Percentiles rank a stretch among this genome's conserved stretches.
Conservation (phyloP, 1,140 invertebrate species). For the Chrysoperla carnea region DNA sequence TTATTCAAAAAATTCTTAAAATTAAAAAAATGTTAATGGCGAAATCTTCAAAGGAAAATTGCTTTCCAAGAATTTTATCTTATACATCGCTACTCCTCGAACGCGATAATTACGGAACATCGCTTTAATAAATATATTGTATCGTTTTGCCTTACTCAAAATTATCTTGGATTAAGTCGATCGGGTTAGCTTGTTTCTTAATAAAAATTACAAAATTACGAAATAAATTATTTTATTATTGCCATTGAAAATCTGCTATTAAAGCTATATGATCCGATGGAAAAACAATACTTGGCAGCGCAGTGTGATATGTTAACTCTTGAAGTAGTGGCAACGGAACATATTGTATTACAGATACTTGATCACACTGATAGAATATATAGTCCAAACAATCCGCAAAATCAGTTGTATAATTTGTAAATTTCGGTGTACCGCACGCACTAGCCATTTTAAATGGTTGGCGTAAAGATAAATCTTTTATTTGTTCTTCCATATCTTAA, state of each 20-base stretch:
- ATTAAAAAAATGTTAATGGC: too few species aligned
- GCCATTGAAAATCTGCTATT: constrained; percentile 59
- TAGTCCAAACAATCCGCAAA: constrained; percentile 86
- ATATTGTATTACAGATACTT: constrained; percentile 43
- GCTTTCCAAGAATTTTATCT: too few species aligned
- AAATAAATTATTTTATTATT: constrained; percentile 6
- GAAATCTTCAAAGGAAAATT: too few species aligned
- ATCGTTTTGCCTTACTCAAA: too few species aligned
- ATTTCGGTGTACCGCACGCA: constrained; percentile 56
- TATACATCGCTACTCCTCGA: too few species aligned
- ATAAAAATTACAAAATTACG: neutral
- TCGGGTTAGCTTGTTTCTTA: too few species aligned
- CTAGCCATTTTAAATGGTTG: constrained; percentile 46
- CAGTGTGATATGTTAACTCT: constrained; percentile 47
- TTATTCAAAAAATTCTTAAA: too few species aligned
- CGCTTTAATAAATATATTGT: too few species aligned
- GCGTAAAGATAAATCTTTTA: constrained; percentile 35
- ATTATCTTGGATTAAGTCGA: too few species aligned
- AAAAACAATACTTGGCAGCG: constrained; percentile 69
- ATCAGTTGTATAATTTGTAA: constrained; percentile 68
- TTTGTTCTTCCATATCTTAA: constrained; percentile 42
- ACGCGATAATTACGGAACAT: too few species aligned
- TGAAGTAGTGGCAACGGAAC: constrained; percentile 63
- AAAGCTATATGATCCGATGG: constrained; percentile 88
- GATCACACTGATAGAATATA: constrained; percentile 62